phyloP scores from a whole-genome alignment of 2,113 vertebrate species.

The Sander lucioperca region DNA sequence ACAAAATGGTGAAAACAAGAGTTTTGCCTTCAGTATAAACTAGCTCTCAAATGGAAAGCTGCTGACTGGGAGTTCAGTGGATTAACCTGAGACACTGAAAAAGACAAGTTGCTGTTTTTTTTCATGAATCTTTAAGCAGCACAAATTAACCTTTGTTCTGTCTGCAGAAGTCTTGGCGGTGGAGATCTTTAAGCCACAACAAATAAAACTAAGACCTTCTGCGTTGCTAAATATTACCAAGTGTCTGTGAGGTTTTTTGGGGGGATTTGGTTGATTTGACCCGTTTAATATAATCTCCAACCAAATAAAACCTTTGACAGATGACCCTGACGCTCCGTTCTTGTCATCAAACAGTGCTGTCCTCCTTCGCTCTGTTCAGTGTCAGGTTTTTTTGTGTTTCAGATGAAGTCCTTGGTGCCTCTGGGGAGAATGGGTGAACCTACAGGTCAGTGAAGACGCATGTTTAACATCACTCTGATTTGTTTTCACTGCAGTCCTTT shows the following conservation, averaged over 20 bases:
- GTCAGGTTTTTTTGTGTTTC: slow-evolving; percentile 30
- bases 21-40: neutral
- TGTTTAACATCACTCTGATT: neutral
- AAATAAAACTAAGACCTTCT: neutral
- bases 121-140: neutral
- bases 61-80: neutral
- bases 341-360: neutral
- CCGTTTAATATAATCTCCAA: neutral
- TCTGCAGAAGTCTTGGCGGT: neutral
- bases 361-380: neutral
- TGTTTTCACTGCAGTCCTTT: neutral
- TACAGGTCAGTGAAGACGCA: slow-evolving; percentile 77
- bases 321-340: neutral
- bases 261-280: neutral
- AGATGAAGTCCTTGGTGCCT: slow-evolving; percentile 84
- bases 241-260: neutral
- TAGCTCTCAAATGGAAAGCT: neutral
- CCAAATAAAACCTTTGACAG: neutral
- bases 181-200: neutral
- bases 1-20: neutral
- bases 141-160: neutral
- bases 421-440: slow-evolving; percentile 87
- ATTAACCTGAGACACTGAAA: neutral
- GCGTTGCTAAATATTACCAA: neutral
- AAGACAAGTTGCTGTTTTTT: neutral